Evolutionary conservation across 2,113 vertebrate genomes (phyloP), one percentile per base, ranked within the genome.

Genomic region (Spheniscus mendiculus): DNA sequence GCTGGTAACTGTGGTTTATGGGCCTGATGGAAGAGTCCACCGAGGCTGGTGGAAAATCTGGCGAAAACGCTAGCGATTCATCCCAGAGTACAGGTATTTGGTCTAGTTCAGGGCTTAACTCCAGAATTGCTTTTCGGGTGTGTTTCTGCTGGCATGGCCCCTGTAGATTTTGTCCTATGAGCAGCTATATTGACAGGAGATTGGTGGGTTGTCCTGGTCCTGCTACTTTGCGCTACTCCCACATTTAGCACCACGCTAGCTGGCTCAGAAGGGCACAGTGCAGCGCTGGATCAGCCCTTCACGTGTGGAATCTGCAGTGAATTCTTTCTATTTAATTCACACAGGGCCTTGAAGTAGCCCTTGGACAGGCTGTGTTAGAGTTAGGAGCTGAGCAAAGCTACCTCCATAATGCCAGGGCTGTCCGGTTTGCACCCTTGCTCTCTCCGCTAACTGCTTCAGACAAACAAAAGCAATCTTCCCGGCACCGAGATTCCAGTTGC

Each of bases 201-300:
- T 17, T 11, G 19, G 11, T 30, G 58, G 9, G 7, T 45, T n/a
- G 26, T 44, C 42, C 71, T 4, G 9, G 1, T 38, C 52, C 61
- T 11, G 6, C 62, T 34, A 1, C 15, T 67, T 29, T 50, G 15
- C 36, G 2, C 53, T 23, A 1, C 59, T 45, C 32, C 29, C 47
- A 1, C 1, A 1, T 23, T 45, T 23, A 5, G 25, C 22, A 26
- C n/a, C 5, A 0, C 2, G 15, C 29, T 14, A 5, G 15, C 50
- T 45, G 58, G 12, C 72, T 58, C 59, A 1, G 21, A 26, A 58
- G 61, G 44, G 36, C 83, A 32, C 12, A 2, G 44, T 1, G 62
- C 58, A 8, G 34, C 21, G 69, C 86, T n/a, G 47, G 38, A 34
- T 14, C n/a, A 49, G 61, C 36, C 36, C 25, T 53, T 52, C 58